Conservation (phyloP, 2,113 vertebrate genomes). For the Talpa occidentalis region DNA sequence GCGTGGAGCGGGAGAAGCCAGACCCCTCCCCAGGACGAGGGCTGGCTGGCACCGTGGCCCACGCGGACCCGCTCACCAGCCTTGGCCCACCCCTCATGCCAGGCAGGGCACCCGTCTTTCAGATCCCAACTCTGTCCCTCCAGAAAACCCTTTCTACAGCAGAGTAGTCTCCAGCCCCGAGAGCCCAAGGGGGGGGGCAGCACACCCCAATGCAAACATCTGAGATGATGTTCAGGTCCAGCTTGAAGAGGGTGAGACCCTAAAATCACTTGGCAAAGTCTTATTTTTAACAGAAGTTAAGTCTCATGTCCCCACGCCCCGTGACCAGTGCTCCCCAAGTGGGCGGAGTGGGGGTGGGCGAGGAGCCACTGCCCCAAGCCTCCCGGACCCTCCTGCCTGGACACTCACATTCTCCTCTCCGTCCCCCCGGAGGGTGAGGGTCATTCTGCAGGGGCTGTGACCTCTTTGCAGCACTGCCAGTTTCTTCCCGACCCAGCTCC, state of each 20-base stretch:
- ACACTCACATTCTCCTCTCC: accelerated
- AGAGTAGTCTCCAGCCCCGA: neutral
- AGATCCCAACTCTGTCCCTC: neutral
- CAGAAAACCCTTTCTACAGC: neutral
- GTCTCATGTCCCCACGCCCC: neutral
- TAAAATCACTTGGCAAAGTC: neutral
- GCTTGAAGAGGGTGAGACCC: too few species aligned
- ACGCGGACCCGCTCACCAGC: neutral
- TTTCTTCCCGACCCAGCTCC: neutral
- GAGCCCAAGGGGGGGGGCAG: accelerated
- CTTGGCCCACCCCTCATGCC: neutral
- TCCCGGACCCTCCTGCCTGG: accelerated
- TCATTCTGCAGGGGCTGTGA: too few species aligned
- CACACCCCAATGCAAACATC: too few species aligned
- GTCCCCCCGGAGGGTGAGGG: neutral
- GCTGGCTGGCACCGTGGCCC: neutral
- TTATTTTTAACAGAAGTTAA: neutral
- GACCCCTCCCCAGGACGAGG: too few species aligned
- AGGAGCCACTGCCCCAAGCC: neutral
- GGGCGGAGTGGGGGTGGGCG: accelerated
- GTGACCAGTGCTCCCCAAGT: accelerated
- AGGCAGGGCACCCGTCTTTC: neutral
- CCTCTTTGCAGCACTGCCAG: accelerated
- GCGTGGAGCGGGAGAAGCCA: accelerated
- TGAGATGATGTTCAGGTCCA: neutral